Percentiles rank a stretch among this genome's conserved stretches.
phyloP scores from a whole-genome alignment of 1,140 invertebrate genomes.

The Scaptomyza montana region DNA sequence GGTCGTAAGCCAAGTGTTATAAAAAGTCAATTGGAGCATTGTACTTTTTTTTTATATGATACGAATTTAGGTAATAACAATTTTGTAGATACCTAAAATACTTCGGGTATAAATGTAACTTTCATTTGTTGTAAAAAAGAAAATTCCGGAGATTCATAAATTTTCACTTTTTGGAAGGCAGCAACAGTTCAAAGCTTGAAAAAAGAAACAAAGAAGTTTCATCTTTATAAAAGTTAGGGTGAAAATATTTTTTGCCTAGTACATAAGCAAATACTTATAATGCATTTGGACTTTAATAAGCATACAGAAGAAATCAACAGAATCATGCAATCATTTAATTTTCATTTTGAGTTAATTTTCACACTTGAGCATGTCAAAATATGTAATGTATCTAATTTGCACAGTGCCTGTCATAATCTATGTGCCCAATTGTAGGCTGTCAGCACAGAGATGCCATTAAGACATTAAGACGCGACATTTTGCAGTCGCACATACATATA shows the following conservation, averaged over 20 bases:
- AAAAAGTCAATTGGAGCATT: not conserved
- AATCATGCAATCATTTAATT: too few species aligned
- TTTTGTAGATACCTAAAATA: not conserved
- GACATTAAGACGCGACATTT: constrained; percentile 27
- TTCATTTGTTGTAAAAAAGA: not conserved
- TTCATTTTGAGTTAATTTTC: constrained; percentile 7
- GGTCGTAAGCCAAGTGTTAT: not conserved
- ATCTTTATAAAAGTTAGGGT: too few species aligned
- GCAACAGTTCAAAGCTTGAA: too few species aligned
- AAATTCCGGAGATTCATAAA: too few species aligned
- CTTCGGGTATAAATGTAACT: not conserved
- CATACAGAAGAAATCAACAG: not conserved
- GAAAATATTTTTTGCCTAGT: too few species aligned
- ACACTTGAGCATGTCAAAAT: constrained; percentile 16
- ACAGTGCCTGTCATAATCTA: constrained; percentile 47
- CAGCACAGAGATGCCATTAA: constrained; percentile 36
- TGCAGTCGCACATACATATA: not conserved
- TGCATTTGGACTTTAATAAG: not conserved
- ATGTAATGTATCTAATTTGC: constrained; percentile 40
- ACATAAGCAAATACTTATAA: too few species aligned
- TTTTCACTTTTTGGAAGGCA: not conserved
- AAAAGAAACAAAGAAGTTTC: too few species aligned
- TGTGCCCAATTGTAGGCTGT: constrained; percentile 15
- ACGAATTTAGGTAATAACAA: not conserved
- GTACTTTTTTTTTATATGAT: not conserved